Percentiles rank a stretch among this genome's conserved stretches.
These are phyloP conservation scores for Oxytorus armatus DNA, from an alignment of 2,888 invertebrate genomes.

Conservation along the genomic window DNA sequence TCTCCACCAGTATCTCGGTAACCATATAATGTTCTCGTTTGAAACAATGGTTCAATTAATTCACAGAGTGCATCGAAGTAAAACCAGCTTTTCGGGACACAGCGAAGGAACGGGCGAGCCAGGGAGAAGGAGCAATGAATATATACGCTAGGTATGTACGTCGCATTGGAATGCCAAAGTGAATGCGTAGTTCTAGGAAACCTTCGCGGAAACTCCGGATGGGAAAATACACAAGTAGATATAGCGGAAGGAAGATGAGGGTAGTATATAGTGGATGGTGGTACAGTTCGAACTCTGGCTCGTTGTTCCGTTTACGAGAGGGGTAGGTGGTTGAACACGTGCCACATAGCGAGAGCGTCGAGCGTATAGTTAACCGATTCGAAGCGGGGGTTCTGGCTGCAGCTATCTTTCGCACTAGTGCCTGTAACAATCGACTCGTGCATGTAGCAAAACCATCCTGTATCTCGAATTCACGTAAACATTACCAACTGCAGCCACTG, in stretches of 20 bases:
- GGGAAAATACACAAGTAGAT: constrained; percentile 55
- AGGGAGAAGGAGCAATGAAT: constrained; percentile 14
- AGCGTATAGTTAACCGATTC: constrained; percentile 55
- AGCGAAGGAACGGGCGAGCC: background rate
- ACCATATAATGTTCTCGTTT: constrained; percentile 2
- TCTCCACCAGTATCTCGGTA: background rate
- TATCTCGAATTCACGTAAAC: constrained; percentile 39
- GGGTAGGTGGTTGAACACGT: constrained; percentile 25
- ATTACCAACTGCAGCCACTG: constrained; percentile 28
- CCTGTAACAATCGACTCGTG: constrained; percentile 42
- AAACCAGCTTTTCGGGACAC: constrained; percentile 20
- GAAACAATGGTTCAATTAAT: constrained; percentile 32
- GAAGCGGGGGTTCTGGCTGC: constrained; percentile 24
- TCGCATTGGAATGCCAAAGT: constrained; percentile 26
- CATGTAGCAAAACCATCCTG: constrained; percentile 45
- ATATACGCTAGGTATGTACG: constrained; percentile 19
- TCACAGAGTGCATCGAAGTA: constrained; percentile 11
- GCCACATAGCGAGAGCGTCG: constrained; percentile 32
- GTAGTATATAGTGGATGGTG: constrained; percentile 42
- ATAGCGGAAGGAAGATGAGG: constrained; percentile 49
- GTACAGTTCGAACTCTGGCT: constrained; percentile 49
- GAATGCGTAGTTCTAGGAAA: constrained; percentile 47
- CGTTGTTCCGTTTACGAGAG: constrained; percentile 51
- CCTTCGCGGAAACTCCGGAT: constrained; percentile 49
- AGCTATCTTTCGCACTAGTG: constrained; percentile 45